Conservation (phyloP, 2,113 vertebrate genomes). For the Pachyramphus minor region DNA sequence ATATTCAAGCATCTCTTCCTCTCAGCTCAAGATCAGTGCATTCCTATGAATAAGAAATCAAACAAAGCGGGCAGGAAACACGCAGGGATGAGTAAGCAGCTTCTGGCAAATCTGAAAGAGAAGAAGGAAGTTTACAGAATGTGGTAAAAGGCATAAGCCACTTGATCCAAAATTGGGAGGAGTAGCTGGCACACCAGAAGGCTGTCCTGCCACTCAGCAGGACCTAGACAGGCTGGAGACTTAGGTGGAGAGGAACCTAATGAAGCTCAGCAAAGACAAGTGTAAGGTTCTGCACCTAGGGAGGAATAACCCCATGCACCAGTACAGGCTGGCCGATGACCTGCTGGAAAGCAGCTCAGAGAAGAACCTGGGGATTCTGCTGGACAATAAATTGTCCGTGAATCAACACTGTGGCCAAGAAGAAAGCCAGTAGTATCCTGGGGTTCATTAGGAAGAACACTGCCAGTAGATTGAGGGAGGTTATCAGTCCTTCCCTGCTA, state of each 20-base stretch:
- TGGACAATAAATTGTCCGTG: not conserved
- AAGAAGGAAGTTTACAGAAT: not conserved
- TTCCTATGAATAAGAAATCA: not conserved
- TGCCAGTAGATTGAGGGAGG: not conserved
- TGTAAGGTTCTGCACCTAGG: not conserved
- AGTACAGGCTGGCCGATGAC: not conserved
- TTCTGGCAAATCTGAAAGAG: not conserved
- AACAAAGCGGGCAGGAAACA: not conserved
- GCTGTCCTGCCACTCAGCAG: not conserved
- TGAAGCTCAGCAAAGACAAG: not conserved
- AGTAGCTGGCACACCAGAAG: not conserved
- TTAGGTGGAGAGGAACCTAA: not conserved
- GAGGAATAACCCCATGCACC: not conserved
- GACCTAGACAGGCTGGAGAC: not conserved
- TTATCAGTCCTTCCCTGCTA: not conserved
- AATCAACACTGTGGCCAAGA: not conserved
- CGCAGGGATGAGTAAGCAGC: not conserved
- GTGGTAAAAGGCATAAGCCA: not conserved
- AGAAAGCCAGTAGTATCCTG: not conserved
- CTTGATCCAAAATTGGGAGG: not conserved
- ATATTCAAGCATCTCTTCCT: not conserved
- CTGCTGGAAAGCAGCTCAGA: not conserved
- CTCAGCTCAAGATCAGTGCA: not conserved
- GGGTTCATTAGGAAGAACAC: not conserved
- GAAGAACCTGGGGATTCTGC: not conserved